Evolutionary conservation across 2,888 invertebrate species (phyloP).

Genomic region (Portevinia maculata): DNA sequence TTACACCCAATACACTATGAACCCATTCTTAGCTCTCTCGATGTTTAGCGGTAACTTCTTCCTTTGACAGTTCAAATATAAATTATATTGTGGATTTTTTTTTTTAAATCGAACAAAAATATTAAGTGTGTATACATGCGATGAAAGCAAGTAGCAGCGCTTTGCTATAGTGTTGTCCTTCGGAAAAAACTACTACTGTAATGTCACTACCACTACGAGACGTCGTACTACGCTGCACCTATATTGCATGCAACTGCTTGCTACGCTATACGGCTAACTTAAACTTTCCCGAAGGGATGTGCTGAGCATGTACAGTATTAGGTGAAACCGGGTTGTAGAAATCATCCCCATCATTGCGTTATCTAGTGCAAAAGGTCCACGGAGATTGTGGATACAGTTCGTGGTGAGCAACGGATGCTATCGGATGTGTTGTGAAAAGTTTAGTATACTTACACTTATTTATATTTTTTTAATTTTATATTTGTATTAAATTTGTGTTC

Average conservation of each 20-base stretch:
- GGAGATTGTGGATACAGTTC: conserved; percentile 59
- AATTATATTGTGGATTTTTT: conserved; percentile 27
- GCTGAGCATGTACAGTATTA: conserved; percentile 41
- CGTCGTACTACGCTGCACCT: conserved; percentile 49
- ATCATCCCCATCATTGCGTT: conserved; percentile 12
- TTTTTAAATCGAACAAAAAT: conserved; percentile 29
- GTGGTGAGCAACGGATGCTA: conserved; percentile 56
- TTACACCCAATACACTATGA: not conserved
- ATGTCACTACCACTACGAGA: conserved; percentile 47
- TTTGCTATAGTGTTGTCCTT: conserved; percentile 53
- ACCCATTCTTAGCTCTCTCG: not conserved
- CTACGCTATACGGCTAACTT: conserved; percentile 2
- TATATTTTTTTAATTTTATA: conserved; percentile 5
- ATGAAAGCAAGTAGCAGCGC: conserved; percentile 31
- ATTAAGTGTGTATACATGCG: conserved; percentile 1
- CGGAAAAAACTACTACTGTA: conserved; percentile 60
- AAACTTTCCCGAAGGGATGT: conserved; percentile 25
- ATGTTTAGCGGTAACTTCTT: conserved; percentile 31
- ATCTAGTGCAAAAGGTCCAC: conserved; percentile 39
- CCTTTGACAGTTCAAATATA: conserved; percentile 36
- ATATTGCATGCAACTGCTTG: conserved; percentile 39
- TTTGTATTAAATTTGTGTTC: conserved; percentile 5
- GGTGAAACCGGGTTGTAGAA: conserved; percentile 24
- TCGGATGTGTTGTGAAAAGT: conserved; percentile 51
- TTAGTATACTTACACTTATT: conserved; percentile 6